These are phyloP conservation scores for Periparus ater DNA, from an alignment of 2,797 vertebrate genomes.

Conservation along the genomic window DNA sequence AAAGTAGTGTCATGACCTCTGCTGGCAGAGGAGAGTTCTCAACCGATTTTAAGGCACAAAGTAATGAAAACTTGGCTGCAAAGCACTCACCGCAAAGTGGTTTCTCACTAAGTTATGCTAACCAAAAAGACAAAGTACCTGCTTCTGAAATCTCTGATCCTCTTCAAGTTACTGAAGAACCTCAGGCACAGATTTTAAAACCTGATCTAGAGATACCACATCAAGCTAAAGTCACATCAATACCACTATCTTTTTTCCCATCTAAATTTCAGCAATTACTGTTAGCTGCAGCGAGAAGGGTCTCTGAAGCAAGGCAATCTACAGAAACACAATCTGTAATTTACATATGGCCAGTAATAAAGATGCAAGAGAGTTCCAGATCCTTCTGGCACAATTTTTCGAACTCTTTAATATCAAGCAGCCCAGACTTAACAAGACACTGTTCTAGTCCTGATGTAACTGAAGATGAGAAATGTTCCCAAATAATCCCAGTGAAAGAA, in stretches of 20 bases:
- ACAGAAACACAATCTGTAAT: not conserved
- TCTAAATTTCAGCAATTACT: constrained; percentile 6
- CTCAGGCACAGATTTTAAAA: not conserved
- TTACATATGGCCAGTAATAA: constrained; percentile 45
- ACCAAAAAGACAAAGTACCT: not conserved
- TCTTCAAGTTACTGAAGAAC: not conserved
- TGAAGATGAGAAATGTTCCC: not conserved
- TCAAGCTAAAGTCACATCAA: not conserved
- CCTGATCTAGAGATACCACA: constrained; percentile 37
- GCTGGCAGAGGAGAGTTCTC: not conserved
- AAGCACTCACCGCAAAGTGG: not conserved
- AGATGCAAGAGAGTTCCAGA: not conserved
- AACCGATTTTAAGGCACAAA: not conserved
- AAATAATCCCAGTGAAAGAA: not conserved
- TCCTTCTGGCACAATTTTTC: not conserved
- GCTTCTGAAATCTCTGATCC: not conserved
- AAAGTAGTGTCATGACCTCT: not conserved
- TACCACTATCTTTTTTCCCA: constrained; percentile 21
- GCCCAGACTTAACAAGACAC: not conserved
- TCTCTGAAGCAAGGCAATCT: not conserved
- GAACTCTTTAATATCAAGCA: not conserved
- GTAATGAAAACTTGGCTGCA: not conserved
- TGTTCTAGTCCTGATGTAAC: not conserved
- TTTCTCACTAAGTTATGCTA: not conserved
- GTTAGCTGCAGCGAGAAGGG: not conserved